Percentiles rank a stretch among this genome's conserved stretches.
Evolutionary conservation across 2,113 vertebrate genomes (phyloP).

Genomic region (Mustelus asterias): DNA sequence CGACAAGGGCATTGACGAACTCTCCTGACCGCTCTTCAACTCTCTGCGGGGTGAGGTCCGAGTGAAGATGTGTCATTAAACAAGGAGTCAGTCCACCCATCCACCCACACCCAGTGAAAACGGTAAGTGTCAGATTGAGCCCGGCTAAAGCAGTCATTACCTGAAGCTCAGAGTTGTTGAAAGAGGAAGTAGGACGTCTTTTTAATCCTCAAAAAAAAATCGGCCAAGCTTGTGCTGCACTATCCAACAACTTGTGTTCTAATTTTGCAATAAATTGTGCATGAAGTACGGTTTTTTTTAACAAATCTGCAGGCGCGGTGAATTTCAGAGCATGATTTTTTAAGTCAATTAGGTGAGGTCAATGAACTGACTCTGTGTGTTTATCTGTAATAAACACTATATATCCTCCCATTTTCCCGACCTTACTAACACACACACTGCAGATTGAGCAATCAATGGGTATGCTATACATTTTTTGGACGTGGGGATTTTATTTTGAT

Average conservation of each 20-base stretch:
- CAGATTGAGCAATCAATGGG: neutral
- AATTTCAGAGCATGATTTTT: neutral
- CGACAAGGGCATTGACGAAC: neutral
- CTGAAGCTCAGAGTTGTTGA: neutral
- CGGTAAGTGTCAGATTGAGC: slow-evolving; percentile 15
- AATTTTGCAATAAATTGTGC: neutral
- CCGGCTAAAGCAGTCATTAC: neutral
- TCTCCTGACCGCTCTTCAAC: neutral
- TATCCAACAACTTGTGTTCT: neutral
- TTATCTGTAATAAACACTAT: neutral
- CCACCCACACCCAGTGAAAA: neutral
- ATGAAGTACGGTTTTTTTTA: neutral
- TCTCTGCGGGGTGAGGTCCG: neutral
- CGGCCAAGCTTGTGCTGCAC: neutral
- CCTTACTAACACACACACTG: neutral
- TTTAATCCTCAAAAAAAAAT: neutral
- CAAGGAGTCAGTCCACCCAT: neutral
- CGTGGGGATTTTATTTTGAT: neutral
- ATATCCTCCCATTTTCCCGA: neutral
- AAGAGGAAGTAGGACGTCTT: neutral
- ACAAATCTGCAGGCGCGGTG: neutral
- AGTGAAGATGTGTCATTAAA: slow-evolving; percentile 22
- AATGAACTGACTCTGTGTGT: neutral
- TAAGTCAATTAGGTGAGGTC: neutral
- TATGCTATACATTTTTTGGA: neutral